Conservation (phyloP, 2,797 vertebrate genomes). For the Periparus ater region DNA sequence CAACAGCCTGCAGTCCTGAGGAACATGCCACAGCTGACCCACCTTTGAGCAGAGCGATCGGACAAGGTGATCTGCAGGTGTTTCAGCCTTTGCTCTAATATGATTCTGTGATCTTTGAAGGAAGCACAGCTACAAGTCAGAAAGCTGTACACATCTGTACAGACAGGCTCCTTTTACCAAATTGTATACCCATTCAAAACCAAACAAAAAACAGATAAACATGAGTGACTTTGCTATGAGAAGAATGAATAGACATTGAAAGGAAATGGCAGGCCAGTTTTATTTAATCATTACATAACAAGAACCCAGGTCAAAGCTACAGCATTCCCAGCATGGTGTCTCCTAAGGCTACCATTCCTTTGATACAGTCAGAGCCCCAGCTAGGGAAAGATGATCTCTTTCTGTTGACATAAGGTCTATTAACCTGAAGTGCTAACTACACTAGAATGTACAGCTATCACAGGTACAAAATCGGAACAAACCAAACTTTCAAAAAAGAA, state of each 20-base stretch:
- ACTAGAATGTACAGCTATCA: neutral
- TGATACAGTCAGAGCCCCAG: neutral
- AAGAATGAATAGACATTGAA: neutral
- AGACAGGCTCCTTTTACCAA: neutral
- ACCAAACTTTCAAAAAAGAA: neutral
- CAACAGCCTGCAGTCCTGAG: neutral
- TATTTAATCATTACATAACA: neutral
- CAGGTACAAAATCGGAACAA: neutral
- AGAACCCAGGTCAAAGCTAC: neutral
- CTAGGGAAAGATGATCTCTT: neutral
- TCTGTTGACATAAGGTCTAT: neutral
- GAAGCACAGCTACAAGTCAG: neutral
- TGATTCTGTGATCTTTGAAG: neutral
- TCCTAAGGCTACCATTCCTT: neutral
- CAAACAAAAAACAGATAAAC: neutral
- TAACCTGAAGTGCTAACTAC: neutral
- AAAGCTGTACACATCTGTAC: neutral
- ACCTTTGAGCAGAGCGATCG: neutral
- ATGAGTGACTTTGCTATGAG: neutral
- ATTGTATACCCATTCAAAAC: neutral
- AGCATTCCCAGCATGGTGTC: neutral
- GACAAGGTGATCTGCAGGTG: neutral
- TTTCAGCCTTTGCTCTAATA: neutral
- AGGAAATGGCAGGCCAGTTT: neutral
- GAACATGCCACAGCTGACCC: neutral